A percentile compares a stretch with the other conserved stretches of the same genome.
Conservation (phyloP, 1,140 invertebrate genomes). For the Magallana ariakensis region DNA sequence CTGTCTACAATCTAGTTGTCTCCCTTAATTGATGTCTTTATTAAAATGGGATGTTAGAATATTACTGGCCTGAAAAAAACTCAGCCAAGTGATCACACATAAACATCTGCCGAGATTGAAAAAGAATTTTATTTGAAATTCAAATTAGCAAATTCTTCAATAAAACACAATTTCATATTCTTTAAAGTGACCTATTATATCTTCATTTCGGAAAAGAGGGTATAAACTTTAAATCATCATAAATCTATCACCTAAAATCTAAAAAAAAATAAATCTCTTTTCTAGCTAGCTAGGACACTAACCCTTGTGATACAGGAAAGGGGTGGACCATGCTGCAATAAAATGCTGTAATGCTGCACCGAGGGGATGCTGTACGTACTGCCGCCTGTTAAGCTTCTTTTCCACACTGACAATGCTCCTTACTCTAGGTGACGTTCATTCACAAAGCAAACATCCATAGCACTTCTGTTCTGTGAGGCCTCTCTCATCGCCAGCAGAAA, state of each 20-base stretch:
- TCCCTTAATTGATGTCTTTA: slow-evolving; percentile 33
- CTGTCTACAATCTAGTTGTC: slow-evolving; percentile 27
- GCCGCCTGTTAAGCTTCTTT: not conserved
- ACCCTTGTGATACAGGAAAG: slow-evolving; percentile 3
- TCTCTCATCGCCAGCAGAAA: slow-evolving; percentile 30
- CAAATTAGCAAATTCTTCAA: not conserved
- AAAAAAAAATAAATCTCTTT: too few relatives aligned
- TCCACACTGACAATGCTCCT: not conserved
- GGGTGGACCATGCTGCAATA: not conserved
- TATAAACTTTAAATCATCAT: too few relatives aligned
- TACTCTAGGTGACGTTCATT: not conserved
- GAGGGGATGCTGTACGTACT: too few relatives aligned
- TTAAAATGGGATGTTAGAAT: not conserved
- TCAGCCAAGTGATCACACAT: not conserved
- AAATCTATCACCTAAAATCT: too few relatives aligned
- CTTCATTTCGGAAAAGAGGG: too few relatives aligned
- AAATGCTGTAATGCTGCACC: too few relatives aligned
- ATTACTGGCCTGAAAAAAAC: too few relatives aligned
- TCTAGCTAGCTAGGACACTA: not conserved
- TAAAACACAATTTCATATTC: too few relatives aligned
- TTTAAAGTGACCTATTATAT: too few relatives aligned
- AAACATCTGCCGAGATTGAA: not conserved
- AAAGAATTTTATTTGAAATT: not conserved
- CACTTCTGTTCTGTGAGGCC: not conserved
- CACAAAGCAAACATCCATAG: slow-evolving; percentile 31